Evolutionary conservation across 1,140 invertebrate genomes (phyloP).

Genomic region (Euwallacea fornicatus): DNA sequence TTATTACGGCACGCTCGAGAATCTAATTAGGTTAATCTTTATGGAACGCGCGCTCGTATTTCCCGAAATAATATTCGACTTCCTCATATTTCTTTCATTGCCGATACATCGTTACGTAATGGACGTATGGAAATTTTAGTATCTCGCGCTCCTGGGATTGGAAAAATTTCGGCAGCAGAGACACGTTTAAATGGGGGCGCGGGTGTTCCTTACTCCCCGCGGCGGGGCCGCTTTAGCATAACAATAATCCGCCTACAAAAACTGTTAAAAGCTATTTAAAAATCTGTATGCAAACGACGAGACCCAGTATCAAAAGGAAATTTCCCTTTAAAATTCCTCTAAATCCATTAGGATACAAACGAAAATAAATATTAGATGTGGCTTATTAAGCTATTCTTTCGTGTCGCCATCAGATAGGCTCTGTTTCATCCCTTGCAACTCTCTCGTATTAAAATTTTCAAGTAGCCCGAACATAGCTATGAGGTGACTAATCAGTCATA

Average conservation of each 20-base stretch:
- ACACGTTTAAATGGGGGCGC: constrained; percentile 1
- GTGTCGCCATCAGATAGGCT: constrained; percentile 10
- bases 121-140: constrained; percentile 2
- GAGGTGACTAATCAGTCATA: too few species aligned
- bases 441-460: too few species aligned
- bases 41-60: constrained; percentile 1
- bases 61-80: constrained; percentile 3
- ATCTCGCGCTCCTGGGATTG: background rate
- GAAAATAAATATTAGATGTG: constrained; percentile 29
- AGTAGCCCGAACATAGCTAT: too few species aligned
- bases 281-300: constrained; percentile 13
- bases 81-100: constrained; percentile 4
- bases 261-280: constrained; percentile 15
- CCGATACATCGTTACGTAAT: constrained; percentile 2
- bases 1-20: background rate
- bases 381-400: constrained; percentile 23
- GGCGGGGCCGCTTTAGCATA: constrained; percentile 10
- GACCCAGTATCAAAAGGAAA: constrained; percentile 14
- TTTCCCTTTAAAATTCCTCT: constrained; percentile 25
- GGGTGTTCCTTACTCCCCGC: background rate
- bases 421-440: too few species aligned
- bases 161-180: background rate
- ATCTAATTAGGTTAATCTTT: constrained; percentile 6
- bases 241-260: constrained; percentile 14
- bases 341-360: constrained; percentile 30